A percentile compares a stretch with the other conserved stretches of the same genome.
Evolutionary conservation across 2,797 vertebrate genomes (phyloP).

Genomic region (Enteromius viviparus): DNA sequence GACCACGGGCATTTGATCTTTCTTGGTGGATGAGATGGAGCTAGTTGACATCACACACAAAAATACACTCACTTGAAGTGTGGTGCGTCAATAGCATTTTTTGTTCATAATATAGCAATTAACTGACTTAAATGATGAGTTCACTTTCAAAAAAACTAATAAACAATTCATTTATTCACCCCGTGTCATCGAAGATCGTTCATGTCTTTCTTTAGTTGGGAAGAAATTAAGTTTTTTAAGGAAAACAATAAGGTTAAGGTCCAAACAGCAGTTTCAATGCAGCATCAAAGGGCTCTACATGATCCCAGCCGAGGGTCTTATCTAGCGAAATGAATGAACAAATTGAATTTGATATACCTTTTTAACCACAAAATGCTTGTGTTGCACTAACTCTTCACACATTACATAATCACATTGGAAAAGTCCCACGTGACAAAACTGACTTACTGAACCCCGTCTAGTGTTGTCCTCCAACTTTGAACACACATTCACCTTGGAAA

Average conservation of each 20-base stretch:
- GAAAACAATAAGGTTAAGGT: not conserved
- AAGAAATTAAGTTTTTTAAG: not conserved
- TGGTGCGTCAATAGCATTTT: conserved; percentile 2
- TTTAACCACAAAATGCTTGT: no score
- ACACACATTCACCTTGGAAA: no score
- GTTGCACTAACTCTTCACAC: no score
- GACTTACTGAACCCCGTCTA: no score
- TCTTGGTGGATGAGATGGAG: conserved; percentile 22
- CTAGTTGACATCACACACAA: not conserved
- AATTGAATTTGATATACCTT: no score
- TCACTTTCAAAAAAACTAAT: not conserved
- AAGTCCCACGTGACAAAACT: no score
- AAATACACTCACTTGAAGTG: not conserved
- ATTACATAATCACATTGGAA: no score
- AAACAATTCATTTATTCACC: not conserved
- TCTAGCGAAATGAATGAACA: no score
- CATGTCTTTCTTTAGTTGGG: not conserved
- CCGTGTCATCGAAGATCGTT: not conserved
- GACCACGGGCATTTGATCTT: conserved; percentile 1
- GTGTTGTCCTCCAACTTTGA: no score
- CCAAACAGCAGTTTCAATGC: no score
- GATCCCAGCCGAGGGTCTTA: no score
- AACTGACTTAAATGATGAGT: not conserved
- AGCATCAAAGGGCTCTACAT: no score
- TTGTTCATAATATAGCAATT: not conserved